Conservation (phyloP, 2,797 vertebrate genomes). For the Rhynchonycteris naso region DNA sequence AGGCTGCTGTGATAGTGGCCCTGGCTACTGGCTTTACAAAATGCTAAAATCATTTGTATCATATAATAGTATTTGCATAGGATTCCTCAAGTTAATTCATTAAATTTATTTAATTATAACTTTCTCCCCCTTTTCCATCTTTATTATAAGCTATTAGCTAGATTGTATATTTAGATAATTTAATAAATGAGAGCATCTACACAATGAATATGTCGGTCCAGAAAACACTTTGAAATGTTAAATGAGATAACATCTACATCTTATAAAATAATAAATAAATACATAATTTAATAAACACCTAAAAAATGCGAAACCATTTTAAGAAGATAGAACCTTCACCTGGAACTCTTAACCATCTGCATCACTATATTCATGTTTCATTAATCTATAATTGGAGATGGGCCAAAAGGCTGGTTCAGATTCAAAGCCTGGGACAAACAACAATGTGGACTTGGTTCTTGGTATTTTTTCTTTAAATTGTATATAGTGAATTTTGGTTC, state of each 20-base stretch:
- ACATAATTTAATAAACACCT: not conserved
- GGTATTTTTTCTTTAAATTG: not conserved
- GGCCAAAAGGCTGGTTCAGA: not conserved
- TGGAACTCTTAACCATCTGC: not conserved
- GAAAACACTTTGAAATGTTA: slow-evolving; percentile 24
- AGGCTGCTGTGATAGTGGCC: no score
- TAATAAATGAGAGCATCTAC: not conserved
- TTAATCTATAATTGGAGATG: not conserved
- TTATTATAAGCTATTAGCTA: slow-evolving; percentile 1
- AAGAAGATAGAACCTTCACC: not conserved
- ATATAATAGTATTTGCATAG: not conserved
- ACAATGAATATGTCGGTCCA: not conserved
- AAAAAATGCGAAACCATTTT: not conserved
- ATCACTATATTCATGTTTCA: not conserved
- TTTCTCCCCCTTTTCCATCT: not conserved
- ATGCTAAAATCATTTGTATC: not conserved
- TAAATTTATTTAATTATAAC: not conserved
- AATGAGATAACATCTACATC: not conserved
- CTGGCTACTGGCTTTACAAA: no score
- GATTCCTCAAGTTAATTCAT: not conserved
- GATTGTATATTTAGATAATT: not conserved
- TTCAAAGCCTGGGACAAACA: not conserved
- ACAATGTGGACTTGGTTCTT: not conserved
- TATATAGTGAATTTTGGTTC: not conserved
- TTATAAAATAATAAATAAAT: not conserved